Percentiles rank a stretch among this genome's conserved stretches.
Evolutionary conservation across 2,888 invertebrate species (phyloP).

Genomic region (Drosophila conformis): DNA sequence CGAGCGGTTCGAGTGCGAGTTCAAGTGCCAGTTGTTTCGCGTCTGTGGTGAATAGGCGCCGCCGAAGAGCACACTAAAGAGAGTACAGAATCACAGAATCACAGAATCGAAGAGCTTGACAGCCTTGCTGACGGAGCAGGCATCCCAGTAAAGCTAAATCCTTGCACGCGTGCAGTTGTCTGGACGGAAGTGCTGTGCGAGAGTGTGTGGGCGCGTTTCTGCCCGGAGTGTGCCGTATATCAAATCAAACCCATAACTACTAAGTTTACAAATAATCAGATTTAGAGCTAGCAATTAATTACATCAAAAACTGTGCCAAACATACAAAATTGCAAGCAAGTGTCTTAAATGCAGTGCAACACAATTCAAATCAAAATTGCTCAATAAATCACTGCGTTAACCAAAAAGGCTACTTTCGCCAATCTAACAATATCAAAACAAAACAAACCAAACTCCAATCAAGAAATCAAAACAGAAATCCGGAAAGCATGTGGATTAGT

Average conservation of each 20-base stretch:
- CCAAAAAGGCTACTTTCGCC: constrained; percentile 27
- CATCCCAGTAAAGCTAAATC: constrained; percentile 66
- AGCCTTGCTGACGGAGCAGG: constrained; percentile 15
- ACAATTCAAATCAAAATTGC: constrained; percentile 42
- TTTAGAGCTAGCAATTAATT: constrained; percentile 15
- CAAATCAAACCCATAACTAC: constrained; percentile 29
- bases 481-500: constrained; percentile 85
- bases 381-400: constrained; percentile 30
- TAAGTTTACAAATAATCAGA: constrained; percentile 27
- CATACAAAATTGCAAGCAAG: constrained; percentile 10
- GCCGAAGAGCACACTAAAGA: constrained; percentile 54
- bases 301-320: constrained; percentile 63
- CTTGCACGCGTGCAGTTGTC: constrained; percentile 72
- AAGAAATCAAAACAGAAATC: constrained; percentile 75
- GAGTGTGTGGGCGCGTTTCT: constrained; percentile 26
- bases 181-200: constrained; percentile 50
- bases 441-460: constrained; percentile 29
- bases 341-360: constrained; percentile 43
- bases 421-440: constrained; percentile 23
- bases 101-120: constrained; percentile 41
- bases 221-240: constrained; percentile 52
- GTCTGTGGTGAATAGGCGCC: constrained; percentile 67
- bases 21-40: constrained; percentile 38
- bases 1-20: constrained; percentile 51
- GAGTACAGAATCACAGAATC: constrained; percentile 39